Conservation (phyloP, 2,797 vertebrate species). For the Gymnoscopelus microlampas region DNA sequence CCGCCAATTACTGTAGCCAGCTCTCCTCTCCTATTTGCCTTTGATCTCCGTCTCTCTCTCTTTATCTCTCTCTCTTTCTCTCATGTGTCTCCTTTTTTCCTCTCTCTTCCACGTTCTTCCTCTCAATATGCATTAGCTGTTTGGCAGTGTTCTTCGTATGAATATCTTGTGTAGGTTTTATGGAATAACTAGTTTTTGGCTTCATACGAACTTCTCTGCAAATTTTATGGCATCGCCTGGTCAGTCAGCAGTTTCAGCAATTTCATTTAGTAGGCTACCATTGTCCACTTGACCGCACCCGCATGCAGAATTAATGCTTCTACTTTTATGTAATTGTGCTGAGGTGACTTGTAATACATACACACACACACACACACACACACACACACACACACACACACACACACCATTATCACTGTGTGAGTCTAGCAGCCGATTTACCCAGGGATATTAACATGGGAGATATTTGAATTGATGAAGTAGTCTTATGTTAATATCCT, state of each 20-base stretch:
- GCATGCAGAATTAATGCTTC: slow-evolving; percentile 5
- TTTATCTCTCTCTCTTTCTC: slow-evolving; percentile 9
- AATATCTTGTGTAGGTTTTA: too few relatives aligned
- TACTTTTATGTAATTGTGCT: slow-evolving; percentile 13
- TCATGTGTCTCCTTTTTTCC: neutral
- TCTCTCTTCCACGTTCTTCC: neutral
- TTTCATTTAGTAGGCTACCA: neutral
- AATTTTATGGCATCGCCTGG: neutral
- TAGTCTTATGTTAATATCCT: neutral
- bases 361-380: neutral
- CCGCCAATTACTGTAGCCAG: slow-evolving; percentile 49
- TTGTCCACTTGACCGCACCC: neutral
- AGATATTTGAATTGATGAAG: slow-evolving; percentile 16
- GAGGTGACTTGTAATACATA: neutral
- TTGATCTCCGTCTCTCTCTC: slow-evolving; percentile 15
- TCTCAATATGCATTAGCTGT: neutral
- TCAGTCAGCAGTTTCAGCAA: neutral
- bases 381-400: neutral
- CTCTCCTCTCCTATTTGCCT: slow-evolving; percentile 26
- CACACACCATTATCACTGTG: neutral
- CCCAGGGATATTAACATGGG: slow-evolving; percentile 13
- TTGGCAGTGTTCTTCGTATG: neutral
- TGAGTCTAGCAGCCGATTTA: slow-evolving; percentile 5
- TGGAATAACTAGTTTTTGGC: neutral
- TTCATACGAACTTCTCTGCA: slow-evolving; percentile 6